phyloP scores from a whole-genome alignment of 2,888 invertebrate genomes.

The Cephus rjabovi region DNA sequence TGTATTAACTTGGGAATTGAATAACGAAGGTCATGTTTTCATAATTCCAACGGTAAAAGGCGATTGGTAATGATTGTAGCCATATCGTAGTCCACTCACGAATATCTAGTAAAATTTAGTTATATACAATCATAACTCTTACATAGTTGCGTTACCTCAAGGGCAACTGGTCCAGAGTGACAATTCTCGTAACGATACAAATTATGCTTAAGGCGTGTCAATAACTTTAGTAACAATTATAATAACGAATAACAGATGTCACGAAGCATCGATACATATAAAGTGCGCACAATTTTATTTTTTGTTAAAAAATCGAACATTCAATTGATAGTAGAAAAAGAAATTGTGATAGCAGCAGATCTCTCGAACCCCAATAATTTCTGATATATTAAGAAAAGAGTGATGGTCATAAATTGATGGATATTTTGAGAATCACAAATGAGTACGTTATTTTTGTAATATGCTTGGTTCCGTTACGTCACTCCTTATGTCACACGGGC shows the following conservation, averaged over 20 bases:
- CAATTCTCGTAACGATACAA: background rate
- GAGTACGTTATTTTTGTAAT: background rate
- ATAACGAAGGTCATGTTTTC: background rate
- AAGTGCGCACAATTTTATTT: background rate
- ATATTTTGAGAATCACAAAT: background rate
- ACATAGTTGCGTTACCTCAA: background rate
- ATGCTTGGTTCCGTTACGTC: background rate
- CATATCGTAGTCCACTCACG: background rate
- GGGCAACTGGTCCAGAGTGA: background rate
- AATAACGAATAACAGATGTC: background rate
- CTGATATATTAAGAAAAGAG: background rate
- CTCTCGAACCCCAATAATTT: background rate
- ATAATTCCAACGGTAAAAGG: background rate
- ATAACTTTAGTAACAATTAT: background rate
- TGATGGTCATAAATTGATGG: background rate
- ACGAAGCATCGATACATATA: background rate
- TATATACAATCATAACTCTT: background rate
- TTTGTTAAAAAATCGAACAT: background rate
- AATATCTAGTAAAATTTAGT: background rate
- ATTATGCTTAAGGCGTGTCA: background rate
- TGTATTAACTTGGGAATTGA: background rate
- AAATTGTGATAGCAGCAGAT: background rate
- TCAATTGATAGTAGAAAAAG: background rate
- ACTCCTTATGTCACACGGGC: slow-evolving; percentile 3
- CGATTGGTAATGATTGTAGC: background rate